A percentile compares a stretch with the other conserved stretches of the same genome.
These are phyloP conservation scores for Siderastrea radians DNA, from an alignment of 92 coral and sea anemone species.

Conservation along the genomic window DNA sequence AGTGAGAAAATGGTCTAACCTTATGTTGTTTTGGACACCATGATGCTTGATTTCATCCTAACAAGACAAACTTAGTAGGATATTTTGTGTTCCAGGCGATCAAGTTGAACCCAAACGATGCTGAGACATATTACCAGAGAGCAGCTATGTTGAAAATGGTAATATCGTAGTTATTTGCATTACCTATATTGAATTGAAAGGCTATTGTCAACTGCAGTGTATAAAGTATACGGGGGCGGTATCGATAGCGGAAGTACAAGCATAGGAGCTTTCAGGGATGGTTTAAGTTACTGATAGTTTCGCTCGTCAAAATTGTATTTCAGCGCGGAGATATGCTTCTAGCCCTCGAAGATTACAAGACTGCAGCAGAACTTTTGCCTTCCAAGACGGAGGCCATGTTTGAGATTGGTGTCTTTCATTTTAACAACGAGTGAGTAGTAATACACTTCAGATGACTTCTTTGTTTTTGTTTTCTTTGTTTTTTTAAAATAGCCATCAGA, in stretches of 20 bases:
- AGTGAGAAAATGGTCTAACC: not conserved
- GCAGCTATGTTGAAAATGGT: slow-evolving; percentile 97
- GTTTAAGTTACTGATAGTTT: not conserved
- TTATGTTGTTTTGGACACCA: too few relatives aligned
- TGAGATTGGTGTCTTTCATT: slow-evolving; percentile 84
- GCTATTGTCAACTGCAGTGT: not conserved
- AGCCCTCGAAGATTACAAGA: slow-evolving; percentile 94
- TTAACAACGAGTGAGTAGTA: slow-evolving; percentile 85
- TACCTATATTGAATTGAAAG: not conserved
- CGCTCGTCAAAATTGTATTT: not conserved
- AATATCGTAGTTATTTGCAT: not conserved
- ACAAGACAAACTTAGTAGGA: not conserved
- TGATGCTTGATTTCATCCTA: too few relatives aligned
- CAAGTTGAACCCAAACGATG: slow-evolving; percentile 93
- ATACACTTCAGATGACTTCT: too few relatives aligned
- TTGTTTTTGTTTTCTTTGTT: not conserved
- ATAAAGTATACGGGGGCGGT: too few relatives aligned
- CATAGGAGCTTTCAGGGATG: too few relatives aligned
- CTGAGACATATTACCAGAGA: slow-evolving; percentile 95
- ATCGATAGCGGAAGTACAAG: not conserved
- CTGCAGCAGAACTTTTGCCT: slow-evolving; percentile 84
- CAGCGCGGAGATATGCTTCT: slow-evolving; percentile 96
- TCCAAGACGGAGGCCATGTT: slow-evolving; percentile 98
- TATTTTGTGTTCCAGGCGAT: slow-evolving; percentile 75
- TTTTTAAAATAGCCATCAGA: not conserved